These are phyloP conservation scores for Bradypus variegatus DNA, from an alignment of 2,797 vertebrate genomes.

Conservation along the genomic window DNA sequence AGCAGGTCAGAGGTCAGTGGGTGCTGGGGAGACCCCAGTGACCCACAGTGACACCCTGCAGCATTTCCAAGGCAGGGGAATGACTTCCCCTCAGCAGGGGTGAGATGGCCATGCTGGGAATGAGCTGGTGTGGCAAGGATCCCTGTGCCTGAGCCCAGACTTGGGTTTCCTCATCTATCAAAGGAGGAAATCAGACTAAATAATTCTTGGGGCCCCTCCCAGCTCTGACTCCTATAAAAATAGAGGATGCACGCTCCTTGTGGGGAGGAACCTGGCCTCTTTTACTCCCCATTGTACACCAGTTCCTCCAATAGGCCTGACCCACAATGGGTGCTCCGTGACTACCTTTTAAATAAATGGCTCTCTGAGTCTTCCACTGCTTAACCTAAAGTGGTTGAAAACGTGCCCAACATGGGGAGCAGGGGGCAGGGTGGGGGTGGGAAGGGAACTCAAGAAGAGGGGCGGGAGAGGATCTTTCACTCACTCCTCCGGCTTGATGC, in stretches of 20 bases:
- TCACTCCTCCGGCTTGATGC: conserved; percentile 89
- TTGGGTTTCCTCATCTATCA: not conserved
- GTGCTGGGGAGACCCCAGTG: not conserved
- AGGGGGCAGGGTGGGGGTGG: no score
- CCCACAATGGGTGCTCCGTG: no score
- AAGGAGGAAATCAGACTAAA: not conserved
- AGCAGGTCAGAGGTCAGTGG: not conserved
- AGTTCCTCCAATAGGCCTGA: no score
- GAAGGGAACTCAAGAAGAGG: not conserved
- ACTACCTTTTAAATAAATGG: not conserved
- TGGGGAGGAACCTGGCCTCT: not conserved
- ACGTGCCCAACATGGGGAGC: no score
- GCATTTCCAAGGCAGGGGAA: not conserved
- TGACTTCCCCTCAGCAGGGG: not conserved
- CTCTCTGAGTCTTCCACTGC: not conserved
- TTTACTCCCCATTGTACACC: not conserved
- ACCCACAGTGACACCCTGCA: not conserved
- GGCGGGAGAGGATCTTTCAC: conserved; percentile 46
- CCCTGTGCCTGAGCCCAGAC: not conserved
- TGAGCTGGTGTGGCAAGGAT: accelerated
- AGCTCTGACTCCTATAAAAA: not conserved
- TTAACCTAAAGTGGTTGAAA: not conserved
- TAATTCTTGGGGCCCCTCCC: not conserved
- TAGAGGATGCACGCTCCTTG: accelerated
- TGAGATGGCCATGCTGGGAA: not conserved